These are phyloP conservation scores for Rhinichthys osculus DNA, from an alignment of 2,797 vertebrate genomes.

Conservation along the genomic window DNA sequence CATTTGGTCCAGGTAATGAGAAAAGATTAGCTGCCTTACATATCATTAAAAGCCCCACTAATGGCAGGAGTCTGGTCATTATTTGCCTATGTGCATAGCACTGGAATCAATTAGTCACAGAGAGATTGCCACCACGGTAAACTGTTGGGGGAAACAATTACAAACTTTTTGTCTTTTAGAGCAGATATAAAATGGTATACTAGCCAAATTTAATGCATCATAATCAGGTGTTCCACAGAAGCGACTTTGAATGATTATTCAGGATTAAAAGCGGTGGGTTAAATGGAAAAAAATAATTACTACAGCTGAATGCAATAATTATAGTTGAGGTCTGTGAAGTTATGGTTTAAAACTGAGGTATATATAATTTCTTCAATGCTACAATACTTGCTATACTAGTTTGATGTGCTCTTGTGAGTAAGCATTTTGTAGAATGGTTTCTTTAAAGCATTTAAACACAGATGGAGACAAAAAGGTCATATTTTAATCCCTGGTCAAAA, in stretches of 20 bases:
- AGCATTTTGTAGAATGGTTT: neutral
- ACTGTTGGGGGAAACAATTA: slow-evolving; percentile 53
- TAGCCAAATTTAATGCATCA: neutral
- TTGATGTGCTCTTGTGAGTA: neutral
- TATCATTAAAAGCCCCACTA: slow-evolving; percentile 58
- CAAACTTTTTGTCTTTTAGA: slow-evolving; percentile 19
- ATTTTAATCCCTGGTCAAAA: neutral
- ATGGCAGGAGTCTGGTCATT: slow-evolving; percentile 54
- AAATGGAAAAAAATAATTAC: slow-evolving; percentile 11
- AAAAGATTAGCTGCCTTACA: slow-evolving; percentile 64
- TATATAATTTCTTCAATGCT: neutral
- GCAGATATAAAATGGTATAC: slow-evolving; percentile 3
- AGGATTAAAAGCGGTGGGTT: slow-evolving; percentile 1
- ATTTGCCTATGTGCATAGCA: slow-evolving; percentile 56
- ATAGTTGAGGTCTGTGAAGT: slow-evolving; percentile 1
- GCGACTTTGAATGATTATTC: neutral
- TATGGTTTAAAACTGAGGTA: neutral
- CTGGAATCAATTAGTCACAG: slow-evolving; percentile 56
- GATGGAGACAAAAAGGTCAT: neutral
- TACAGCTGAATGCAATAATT: slow-evolving; percentile 7
- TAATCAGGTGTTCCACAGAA: slow-evolving; percentile 10
- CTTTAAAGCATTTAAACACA: neutral
- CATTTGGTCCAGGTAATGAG: slow-evolving; percentile 63
- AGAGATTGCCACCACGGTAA: slow-evolving; percentile 56
- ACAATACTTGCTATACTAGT: neutral